phyloP scores from a whole-genome alignment of 2,797 vertebrate genomes.

The Alcedo quadribrachys region DNA sequence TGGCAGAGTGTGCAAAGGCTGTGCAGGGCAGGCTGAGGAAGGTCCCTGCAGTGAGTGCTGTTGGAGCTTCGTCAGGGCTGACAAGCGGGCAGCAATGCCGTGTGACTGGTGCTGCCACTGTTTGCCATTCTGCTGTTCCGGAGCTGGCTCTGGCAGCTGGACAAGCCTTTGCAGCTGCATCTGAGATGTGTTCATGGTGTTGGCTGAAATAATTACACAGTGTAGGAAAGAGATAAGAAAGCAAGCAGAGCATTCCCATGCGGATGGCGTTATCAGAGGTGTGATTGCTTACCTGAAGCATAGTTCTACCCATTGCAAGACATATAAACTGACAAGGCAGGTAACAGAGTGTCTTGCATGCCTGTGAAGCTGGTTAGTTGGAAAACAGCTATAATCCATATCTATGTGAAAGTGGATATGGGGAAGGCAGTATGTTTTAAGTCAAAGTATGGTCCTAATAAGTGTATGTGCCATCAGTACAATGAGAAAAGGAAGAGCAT shows the following conservation, averaged over 20 bases:
- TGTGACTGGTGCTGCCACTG: fast-evolving
- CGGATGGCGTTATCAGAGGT: neutral
- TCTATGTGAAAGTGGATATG: neutral
- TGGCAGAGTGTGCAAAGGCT: fast-evolving
- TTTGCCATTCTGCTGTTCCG: fast-evolving
- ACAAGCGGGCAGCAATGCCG: fast-evolving
- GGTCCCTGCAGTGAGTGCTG: fast-evolving
- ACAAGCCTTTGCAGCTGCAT: neutral
- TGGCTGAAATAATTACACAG: neutral
- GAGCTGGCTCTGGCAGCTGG: neutral
- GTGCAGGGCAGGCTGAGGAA: neutral
- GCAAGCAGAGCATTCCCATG: fast-evolving
- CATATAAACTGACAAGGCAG: fast-evolving
- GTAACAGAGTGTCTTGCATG: fast-evolving
- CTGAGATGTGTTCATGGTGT: neutral
- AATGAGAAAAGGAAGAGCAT: neutral
- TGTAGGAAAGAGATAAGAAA: neutral
- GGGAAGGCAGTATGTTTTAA: neutral
- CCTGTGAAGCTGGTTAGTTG: neutral
- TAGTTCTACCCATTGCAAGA: neutral
- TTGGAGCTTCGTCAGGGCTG: neutral
- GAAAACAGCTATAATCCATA: neutral
- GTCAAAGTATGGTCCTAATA: neutral
- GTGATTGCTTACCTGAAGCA: neutral
- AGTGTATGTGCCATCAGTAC: neutral